Base-by-base conservation (phyloP, 1,140 invertebrate genomes). In the Drosophila parvula region DNA sequence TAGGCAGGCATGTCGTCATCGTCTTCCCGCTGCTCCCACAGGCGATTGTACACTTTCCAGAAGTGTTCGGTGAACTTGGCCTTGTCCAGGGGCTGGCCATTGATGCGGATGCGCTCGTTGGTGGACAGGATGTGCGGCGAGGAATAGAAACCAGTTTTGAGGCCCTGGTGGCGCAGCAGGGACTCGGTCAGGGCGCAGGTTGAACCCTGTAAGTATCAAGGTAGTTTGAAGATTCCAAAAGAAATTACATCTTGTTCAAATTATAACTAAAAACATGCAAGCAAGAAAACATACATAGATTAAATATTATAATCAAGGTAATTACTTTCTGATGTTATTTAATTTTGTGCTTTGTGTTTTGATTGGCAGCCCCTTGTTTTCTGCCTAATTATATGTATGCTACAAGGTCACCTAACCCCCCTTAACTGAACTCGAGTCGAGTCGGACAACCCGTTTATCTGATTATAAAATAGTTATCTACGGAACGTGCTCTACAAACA, bases 121-220 rank as follows among this genome's bases (percentile, higher is more conserved):
- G 98, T 97, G 45, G 96, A 95, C 8, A 99, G 93, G 16, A 99
- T 92, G 93, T 99, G 99, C 3, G 99, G 99, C 0, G 98, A 99
- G 41, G 97, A 98, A 92, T 95, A 99, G 88, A 99, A 98, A 4
- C 99, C 99, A 0, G 98, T 99, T 81, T 94, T 96, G 80, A 95
- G 96, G 2, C 98, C 98, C 90, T 97, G 95, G 2, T 95, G 90
- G 0, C 97, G 94, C 12, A 99, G 93, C 76, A 99, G 97, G 0
- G 96, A 95, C 91, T 99, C 99, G 51, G 95, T 95, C 91, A 97
- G 96, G 0, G 98, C 98, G 92, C 98, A 98, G 0, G 98, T 99
- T 14, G 98, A 98, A 18, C 96, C 96, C 94, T 94, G 4, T 6
- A 16, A 5, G 7, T 3, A 34, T 34, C 5, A 51, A 8, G 12